Conservation (phyloP, 2,113 vertebrate species). For the Rallus limicola region DNA sequence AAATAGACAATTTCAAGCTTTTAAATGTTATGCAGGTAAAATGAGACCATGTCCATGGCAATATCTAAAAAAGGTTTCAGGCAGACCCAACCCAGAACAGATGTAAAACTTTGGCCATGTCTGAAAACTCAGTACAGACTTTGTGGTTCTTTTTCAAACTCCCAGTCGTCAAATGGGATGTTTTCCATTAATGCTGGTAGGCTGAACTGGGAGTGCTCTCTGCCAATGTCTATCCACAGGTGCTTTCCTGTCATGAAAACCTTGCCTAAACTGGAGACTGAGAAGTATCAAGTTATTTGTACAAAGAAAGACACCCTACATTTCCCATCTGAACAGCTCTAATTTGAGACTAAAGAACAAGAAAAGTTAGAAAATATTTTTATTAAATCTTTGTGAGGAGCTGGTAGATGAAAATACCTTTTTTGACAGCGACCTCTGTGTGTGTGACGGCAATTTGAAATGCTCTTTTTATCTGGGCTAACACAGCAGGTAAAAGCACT, state of each 20-base stretch:
- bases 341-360: background rate
- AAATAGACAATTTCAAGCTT: background rate
- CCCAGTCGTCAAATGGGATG: background rate
- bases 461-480: background rate
- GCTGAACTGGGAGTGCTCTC: background rate
- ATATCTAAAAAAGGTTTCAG: background rate
- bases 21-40: background rate
- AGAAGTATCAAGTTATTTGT: background rate
- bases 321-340: background rate
- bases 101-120: background rate
- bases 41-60: rapidly evolving
- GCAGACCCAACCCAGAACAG: background rate
- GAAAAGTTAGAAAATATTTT: background rate
- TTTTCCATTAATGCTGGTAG: background rate
- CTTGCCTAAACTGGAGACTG: background rate
- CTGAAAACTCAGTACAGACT: background rate
- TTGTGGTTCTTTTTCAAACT: background rate
- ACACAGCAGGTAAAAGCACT: background rate
- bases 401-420: background rate
- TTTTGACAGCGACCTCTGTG: background rate
- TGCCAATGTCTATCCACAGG: background rate
- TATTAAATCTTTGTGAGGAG: background rate
- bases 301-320: background rate
- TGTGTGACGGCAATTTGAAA: background rate
- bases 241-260: background rate